These are phyloP conservation scores for Drosophila melanogaster DNA, from an alignment of 1,140 invertebrate genomes.

Conservation along the genomic window DNA sequence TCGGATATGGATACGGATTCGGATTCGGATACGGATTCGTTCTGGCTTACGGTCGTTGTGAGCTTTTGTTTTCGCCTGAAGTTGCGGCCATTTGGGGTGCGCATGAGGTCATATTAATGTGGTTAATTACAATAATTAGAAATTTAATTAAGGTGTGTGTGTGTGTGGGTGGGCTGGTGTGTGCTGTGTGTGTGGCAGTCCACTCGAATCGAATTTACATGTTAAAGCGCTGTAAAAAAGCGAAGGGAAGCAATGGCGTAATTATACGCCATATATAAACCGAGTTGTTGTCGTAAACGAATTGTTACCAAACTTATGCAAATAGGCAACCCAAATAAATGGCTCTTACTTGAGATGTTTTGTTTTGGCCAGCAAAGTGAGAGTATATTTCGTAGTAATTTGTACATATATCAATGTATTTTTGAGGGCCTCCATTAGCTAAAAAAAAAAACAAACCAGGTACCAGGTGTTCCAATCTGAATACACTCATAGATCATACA, in stretches of 20 bases:
- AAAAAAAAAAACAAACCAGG: too few relatives aligned
- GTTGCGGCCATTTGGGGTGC: slow-evolving; percentile 80
- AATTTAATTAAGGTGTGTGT: slow-evolving; percentile 80
- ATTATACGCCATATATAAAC: slow-evolving; percentile 48
- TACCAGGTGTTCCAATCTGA: slow-evolving; percentile 7
- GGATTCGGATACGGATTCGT: not conserved
- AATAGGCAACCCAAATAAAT: not conserved
- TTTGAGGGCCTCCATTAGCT: too few relatives aligned
- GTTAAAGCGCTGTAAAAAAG: slow-evolving; percentile 74
- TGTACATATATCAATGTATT: not conserved
- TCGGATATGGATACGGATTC: too few relatives aligned
- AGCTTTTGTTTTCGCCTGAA: slow-evolving; percentile 52
- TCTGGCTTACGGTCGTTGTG: slow-evolving; percentile 5
- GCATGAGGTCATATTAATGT: slow-evolving; percentile 83
- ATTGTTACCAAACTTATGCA: slow-evolving; percentile 17
- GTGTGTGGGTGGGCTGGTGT: slow-evolving; percentile 40
- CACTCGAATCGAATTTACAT: slow-evolving; percentile 79
- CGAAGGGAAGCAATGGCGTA: slow-evolving; percentile 23
- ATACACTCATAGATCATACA: slow-evolving; percentile 21
- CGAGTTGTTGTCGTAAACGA: slow-evolving; percentile 52
- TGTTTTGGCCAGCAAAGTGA: not conserved
- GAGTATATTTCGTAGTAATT: too few relatives aligned
- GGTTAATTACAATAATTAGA: slow-evolving; percentile 83
- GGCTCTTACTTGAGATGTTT: slow-evolving; percentile 11
- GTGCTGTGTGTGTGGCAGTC: slow-evolving; percentile 25